Conservation (phyloP, 1,140 invertebrate genomes). For the Stegodyphus dumicola region DNA sequence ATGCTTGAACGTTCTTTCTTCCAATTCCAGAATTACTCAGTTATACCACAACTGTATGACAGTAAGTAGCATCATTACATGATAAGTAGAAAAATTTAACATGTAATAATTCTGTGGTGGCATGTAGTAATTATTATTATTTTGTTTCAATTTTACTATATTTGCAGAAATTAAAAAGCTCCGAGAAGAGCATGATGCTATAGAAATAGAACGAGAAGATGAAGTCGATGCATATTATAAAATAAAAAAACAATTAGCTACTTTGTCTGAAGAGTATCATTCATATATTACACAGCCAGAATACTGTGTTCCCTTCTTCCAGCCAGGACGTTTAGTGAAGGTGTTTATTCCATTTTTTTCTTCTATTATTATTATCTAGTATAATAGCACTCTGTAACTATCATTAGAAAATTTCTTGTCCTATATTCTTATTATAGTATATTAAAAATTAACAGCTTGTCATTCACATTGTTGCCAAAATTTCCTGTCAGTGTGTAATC, state of each 20-base stretch:
- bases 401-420: too few relatives aligned
- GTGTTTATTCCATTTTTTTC: conserved; percentile 70
- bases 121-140: neutral
- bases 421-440: too few relatives aligned
- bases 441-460: too few relatives aligned
- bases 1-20: conserved; percentile 99
- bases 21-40: conserved; percentile 98
- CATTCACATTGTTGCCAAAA: too few relatives aligned
- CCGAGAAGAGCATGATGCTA: conserved; percentile 75
- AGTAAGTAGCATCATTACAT: conserved; percentile 62
- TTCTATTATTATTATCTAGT: neutral
- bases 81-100: neutral
- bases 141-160: neutral
- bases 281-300: conserved; percentile 85
- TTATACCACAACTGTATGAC: conserved; percentile 89
- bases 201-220: conserved; percentile 75
- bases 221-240: conserved; percentile 86
- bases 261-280: conserved; percentile 79
- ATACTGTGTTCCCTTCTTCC: conserved; percentile 92
- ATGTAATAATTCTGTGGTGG: neutral
- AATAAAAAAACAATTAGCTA: conserved; percentile 83
- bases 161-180: conserved; percentile 79
- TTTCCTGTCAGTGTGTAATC: too few relatives aligned
- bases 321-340: conserved; percentile 91
- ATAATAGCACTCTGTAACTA: too few relatives aligned